Percentiles rank a stretch among this genome's conserved stretches.
phyloP scores from a whole-genome alignment of 2,888 invertebrate species.

The Odontomyia ornata region DNA sequence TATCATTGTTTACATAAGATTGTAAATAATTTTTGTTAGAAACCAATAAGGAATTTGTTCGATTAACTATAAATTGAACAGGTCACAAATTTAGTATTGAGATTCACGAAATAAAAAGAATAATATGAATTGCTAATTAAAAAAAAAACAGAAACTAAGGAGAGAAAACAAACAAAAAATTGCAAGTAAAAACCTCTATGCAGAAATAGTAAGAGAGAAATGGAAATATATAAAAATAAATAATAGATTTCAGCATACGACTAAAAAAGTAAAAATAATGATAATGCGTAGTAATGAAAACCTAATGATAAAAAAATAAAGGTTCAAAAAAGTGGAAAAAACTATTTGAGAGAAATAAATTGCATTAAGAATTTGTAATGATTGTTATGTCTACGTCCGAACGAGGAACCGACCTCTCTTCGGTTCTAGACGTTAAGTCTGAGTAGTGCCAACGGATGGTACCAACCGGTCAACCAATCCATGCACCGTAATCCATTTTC shows the following conservation, averaged over 20 bases:
- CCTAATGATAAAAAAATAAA: conserved; percentile 26
- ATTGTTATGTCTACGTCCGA: too few species aligned
- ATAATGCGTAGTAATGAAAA: conserved; percentile 19
- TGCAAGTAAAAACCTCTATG: not conserved
- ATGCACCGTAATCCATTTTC: too few species aligned
- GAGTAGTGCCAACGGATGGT: too few species aligned
- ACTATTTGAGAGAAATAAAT: conserved; percentile 36
- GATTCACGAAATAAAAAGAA: not conserved
- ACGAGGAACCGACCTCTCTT: too few species aligned
- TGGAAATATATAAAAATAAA: conserved; percentile 10
- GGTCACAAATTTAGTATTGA: too few species aligned
- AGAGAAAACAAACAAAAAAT: not conserved
- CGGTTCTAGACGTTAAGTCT: too few species aligned
- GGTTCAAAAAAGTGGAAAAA: conserved; percentile 23
- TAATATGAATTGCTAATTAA: not conserved
- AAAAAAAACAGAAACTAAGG: not conserved
- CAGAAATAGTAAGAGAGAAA: conserved; percentile 6
- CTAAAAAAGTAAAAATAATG: conserved; percentile 1
- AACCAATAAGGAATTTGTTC: too few species aligned
- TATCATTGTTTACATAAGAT: too few species aligned
- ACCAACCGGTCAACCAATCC: too few species aligned
- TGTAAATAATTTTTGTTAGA: too few species aligned
- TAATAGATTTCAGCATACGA: conserved; percentile 6
- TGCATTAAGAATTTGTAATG: conserved; percentile 26
- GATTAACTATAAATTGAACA: too few species aligned